phyloP scores from a whole-genome alignment of 2,888 invertebrate genomes.

The Nephrotoma appendiculata region DNA sequence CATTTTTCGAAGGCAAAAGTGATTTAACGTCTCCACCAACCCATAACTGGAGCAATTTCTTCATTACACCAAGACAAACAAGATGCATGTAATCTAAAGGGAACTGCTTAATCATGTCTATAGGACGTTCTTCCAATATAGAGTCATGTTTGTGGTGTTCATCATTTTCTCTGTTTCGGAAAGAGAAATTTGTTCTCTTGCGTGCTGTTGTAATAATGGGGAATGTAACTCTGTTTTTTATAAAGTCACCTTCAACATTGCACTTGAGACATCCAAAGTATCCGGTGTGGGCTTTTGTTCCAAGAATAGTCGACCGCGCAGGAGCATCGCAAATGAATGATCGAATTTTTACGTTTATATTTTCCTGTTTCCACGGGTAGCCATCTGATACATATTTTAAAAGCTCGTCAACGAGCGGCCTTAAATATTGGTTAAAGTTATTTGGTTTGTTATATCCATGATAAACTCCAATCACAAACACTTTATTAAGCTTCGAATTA shows the following conservation, averaged over 20 bases:
- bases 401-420: too few relatives aligned
- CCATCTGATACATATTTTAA: too few relatives aligned
- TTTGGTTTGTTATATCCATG: too few relatives aligned
- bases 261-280: neutral
- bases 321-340: neutral
- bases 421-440: too few relatives aligned
- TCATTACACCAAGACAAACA: neutral
- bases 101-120: neutral
- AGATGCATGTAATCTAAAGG: neutral
- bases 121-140: neutral
- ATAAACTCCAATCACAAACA: too few relatives aligned
- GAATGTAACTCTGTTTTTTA: neutral
- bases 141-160: neutral
- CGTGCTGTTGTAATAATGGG: neutral
- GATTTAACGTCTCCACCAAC: neutral
- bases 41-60: neutral
- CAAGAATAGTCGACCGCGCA: neutral
- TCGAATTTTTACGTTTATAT: neutral
- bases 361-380: neutral
- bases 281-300: neutral
- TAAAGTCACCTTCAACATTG: neutral
- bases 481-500: too few relatives aligned
- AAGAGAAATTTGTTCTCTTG: neutral
- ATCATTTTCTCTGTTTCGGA: neutral
- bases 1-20: neutral